A percentile compares a stretch with the other conserved stretches of the same genome.
phyloP scores from a whole-genome alignment of 2,797 vertebrate species.

The Halcyon smyrnensis region DNA sequence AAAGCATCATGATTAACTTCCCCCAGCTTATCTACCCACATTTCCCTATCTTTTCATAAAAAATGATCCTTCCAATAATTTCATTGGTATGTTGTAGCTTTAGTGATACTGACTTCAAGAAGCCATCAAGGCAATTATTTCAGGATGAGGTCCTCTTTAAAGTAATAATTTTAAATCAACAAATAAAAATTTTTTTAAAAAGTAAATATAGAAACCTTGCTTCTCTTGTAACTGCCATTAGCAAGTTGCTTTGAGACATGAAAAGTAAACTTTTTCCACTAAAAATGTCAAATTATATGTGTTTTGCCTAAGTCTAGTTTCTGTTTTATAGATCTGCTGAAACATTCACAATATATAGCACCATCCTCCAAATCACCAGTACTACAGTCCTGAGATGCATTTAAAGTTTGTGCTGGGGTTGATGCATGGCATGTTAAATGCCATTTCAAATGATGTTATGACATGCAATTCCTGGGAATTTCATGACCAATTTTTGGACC shows the following conservation, averaged over 20 bases:
- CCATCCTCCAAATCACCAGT: background rate
- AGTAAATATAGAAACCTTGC: background rate
- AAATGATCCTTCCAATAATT: background rate
- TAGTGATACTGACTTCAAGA: background rate
- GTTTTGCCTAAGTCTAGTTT: background rate
- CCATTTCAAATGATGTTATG: background rate
- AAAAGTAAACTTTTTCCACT: background rate
- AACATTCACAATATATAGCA: background rate
- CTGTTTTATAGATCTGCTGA: background rate
- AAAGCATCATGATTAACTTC: background rate
- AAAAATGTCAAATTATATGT: background rate
- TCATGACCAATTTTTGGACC: background rate
- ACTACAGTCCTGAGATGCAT: accelerated
- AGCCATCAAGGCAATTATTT: background rate
- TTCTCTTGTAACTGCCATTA: background rate
- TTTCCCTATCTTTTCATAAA: background rate
- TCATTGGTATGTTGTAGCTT: background rate
- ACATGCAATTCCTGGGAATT: background rate
- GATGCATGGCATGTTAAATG: background rate
- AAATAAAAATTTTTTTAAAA: background rate
- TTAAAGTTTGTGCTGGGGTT: background rate
- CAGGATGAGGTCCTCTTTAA: background rate
- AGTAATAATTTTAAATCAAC: background rate
- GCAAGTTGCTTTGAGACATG: background rate
- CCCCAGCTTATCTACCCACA: background rate